Evolutionary conservation across 2,113 vertebrate species (phyloP), one percentile per base, ranked within the genome.

Genomic region (Oreamnos americanus): DNA sequence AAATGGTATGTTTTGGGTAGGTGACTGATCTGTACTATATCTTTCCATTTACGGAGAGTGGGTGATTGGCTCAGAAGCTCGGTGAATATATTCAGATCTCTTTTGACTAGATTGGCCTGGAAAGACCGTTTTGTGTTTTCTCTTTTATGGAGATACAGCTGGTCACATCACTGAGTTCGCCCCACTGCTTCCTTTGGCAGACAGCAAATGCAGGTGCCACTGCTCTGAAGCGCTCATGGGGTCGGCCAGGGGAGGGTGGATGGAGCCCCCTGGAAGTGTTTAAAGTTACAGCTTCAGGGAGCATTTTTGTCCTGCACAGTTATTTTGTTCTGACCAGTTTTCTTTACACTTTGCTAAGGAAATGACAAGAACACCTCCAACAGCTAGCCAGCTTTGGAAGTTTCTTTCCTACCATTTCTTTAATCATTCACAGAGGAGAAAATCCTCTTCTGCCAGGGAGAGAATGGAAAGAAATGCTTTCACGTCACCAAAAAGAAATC

Each of bases 121-220:
- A 98, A 98, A 98, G 98, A 53, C 53, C 96, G 91, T 98, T 98
- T 92, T 92, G 87, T 95, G 67, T 97, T 97, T 98, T 98, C 96
- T 98, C 97, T 98, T 98, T 98, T 98, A 98, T 98, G 94, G 98
- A 97, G 98, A 87, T 98, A 96, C 98, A 99, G 98, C 98, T 99
- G 98, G 98, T 98, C 97, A 96, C 95, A 98, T 97, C 98, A 23
- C 97, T 91, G 94, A 81, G 97, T 98, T 97, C 98, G 97, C 97
- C 99, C 98, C 96, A 95, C 98, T 97, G 98, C 98, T 98, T 98
- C 96, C 96, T 97, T 98, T 99, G 98, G 98, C 98, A 99, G 97
- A 94, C 97, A 74, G 92, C 87, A 97, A 98, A 97, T 95, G 97
- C 99, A 99, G 99, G 98, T 98, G 98, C 98, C 90, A 79, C 93